Base-by-base conservation (phyloP, 2,113 vertebrate genomes). In the Myotis brandtii region DNA sequence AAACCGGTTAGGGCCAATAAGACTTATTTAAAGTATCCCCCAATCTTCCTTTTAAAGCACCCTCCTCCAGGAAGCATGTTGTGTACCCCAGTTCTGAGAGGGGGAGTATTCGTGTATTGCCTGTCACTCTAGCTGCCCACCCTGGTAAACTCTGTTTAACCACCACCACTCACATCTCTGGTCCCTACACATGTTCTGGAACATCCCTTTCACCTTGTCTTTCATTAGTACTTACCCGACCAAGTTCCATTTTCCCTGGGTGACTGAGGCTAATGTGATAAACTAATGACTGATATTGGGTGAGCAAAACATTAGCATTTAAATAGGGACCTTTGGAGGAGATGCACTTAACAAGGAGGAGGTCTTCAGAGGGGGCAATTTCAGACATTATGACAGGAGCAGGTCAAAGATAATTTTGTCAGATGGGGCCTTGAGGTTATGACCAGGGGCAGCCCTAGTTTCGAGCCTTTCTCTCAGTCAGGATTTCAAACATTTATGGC, bases 241-340 rank as follows among this genome's bases (percentile, higher is more conserved):
- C 72, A 81, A 87, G 97, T 95, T 95, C 93, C 90, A n/a, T 97
- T 95, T 95, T 96, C 93, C 91, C 81, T 82, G 93, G 95, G 94
- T 95, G 96, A 93, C 82, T 70, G 89, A 96, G 96, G 95, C 95
- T 97, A 96, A 96, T 89, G 95, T 91, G 95, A 95, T 97, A 92
- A 97, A 96, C 85, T 93, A 96, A 97, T 88, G 88, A 91, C 94
- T 96, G 95, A 96, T 97, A 92, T 1, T 75, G 93, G 82, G 88
- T 94, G 94, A 93, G 72, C 59, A 92, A 95, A 93, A 72, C 77
- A 95, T 97, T 95, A 95, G 84, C 96, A 95, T 97, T 96, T 97
- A 97, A 96, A 92, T 95, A 66, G 93, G 76, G 90, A 76, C 90
- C 84, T 96, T 82, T 88, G 85, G 92, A 96, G 83, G 62, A 81